Evolutionary conservation across 37 sponge, comb jelly and placozoan species (phyloP), one percentile per base, ranked within the genome.

Genomic region (Agelas oroides): DNA sequence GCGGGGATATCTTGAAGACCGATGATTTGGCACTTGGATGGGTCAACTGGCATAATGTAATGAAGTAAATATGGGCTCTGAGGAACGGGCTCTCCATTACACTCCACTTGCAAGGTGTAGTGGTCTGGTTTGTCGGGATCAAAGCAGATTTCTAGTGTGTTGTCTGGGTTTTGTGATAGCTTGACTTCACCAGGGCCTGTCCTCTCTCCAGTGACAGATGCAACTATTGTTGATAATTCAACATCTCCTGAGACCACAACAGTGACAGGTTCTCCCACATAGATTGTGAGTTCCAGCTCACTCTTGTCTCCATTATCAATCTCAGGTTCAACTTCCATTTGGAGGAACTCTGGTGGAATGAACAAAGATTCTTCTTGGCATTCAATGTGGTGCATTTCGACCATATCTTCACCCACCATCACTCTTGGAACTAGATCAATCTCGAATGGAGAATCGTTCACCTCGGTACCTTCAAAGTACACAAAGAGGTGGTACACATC

Each of bases 401-500:
- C 35, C n/a, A n/a, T n/a, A 35, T 5, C n/a, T 6, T 17, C 72
- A 15, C 1, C 35, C 72, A 71, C 0, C 40, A 71, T 16, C n/a
- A 71, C 23, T 1, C n/a, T 35, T 53, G 78, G 86, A 16, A 75
- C 58, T 11, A 91, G 71, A 66, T 81, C 73, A 30, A 91, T 36
- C 53, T 38, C 34, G 34, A 86, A 75, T 14, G 91, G 91, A 30
- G 91, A 91, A 15, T 81, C 59, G 11, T 70, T 61, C 1, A 91
- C 83, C 53, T 81, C 67, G 0, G 24, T 55, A n/a, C 66, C 83
- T 20, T 41, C 25, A 61, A 80, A 91, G 21, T 58, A 61, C 14
- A 91, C 64, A 36, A 19, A 41, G 58, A 91, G 59, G 65, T 65
- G 28, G 73, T 86, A 91, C 13, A 76, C 19, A 52, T 82, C 91